Base-by-base conservation (phyloP, 2,113 vertebrate genomes). In the Macquaria australasica region DNA sequence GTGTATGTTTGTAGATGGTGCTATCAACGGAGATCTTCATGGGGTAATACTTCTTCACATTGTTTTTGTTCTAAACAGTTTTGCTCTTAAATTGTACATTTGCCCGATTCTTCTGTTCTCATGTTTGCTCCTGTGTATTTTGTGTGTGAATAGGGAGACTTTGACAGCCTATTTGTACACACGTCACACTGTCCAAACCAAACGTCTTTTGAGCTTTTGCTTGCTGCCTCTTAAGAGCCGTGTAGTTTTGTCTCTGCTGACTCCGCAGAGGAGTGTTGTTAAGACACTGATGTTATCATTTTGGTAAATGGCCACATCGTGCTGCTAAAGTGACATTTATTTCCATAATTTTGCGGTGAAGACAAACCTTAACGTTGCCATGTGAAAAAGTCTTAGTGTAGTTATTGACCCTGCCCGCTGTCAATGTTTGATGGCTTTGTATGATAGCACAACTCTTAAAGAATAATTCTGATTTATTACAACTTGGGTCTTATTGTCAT, bases 11-110 rank as follows among this genome's bases (percentile, higher is more conserved):
- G 25, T 34, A 96, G 97, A 96, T 94, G 97, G 94, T 62, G 95
- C 96, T 58, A 50, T 97, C 91, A 99, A 98, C 70, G 97, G 97
- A 68, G 96, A 97, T 16, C 59, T 97, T 72, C 96, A 96, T 85
- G 97, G 88, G 96, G 96, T 96, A 95, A 94, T 41, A 45, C 28
- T n/a, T 84, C 3, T 28, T 62, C 6, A 55, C 16, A 34, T 31
- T 25, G 1, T 62, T 37, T 60, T 71, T 12, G 4, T 20, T 55
- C 8, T 28, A 23, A 10, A 45, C 12, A 18, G 15, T 25, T 34
- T 9, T 43, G 8, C 45, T 28, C 48, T 8, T 45, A 37, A 60
- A 25, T 25, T 39, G 10, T 12, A 34, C 2, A 34, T 3, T 34
- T 34, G 34, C 34, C 21, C 8, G 50, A 7, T 25, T 43, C 0